Base-by-base conservation (phyloP, 2,797 vertebrate species). In the Tamandua tetradactyla region DNA sequence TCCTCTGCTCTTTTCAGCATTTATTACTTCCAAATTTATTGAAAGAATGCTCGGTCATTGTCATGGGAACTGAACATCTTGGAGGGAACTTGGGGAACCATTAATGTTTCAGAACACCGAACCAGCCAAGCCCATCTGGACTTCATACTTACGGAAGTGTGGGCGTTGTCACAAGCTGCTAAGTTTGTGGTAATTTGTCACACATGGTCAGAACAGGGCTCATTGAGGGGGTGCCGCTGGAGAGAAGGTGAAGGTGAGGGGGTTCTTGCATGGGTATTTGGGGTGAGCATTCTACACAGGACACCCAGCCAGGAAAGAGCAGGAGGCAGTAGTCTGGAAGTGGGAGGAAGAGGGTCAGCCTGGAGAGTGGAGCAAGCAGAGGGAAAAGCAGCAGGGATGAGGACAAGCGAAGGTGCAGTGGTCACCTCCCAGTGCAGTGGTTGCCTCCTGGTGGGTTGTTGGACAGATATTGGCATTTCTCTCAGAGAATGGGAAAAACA, bases 341-440 rank as follows among this genome's bases (percentile, higher is more conserved):
- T 1, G 25, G 14, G 30, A 44, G 22, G n/a, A 20, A 3, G 4
- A 25, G 0, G 4, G 17, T 4, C n/a, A 6, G 30, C 7, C 15
- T 20, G 23, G 13, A 8, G 40, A 68, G 2, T 0, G 9, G n/a
- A 5, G 0, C 42, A 55, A 44, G 2, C 30, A 52, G 78, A 10
- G n/a, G 25, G 7, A 22, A 25, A 22, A 7, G 5, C 7, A 15
- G 47, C 10, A 13, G 5, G 9, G 9, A 40, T 3, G 1, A 66
- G 32, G 57, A 30, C 2, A n/a, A 30, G 0, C 3, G 1, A 1
- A 7, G 3, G 68, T n/a, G n/a, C n/a, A n/a, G n/a, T n/a, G n/a
- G n/a, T n/a, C n/a, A n/a, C n/a, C n/a, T n/a, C n/a, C n/a, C n/a
- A 3, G 68, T 15, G 23, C 0, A 0, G 22, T 2, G 0, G 52